Conservation (phyloP, 2,113 vertebrate genomes). For the Stegastes partitus region DNA sequence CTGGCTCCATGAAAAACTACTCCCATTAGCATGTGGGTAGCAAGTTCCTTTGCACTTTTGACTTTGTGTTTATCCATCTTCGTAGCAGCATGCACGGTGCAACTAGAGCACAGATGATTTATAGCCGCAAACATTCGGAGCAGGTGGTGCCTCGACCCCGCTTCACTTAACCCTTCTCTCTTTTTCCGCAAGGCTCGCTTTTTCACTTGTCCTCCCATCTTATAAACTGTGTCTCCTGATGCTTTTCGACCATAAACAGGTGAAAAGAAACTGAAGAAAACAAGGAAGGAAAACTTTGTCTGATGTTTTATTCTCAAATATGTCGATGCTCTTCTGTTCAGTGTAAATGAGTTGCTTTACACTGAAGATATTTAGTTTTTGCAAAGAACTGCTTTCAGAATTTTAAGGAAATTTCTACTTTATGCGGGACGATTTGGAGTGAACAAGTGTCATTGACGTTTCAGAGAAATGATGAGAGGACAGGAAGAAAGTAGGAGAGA, state of each 20-base stretch:
- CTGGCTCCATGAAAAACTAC: background rate
- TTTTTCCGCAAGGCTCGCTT: slow-evolving; percentile 13
- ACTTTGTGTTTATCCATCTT: slow-evolving; percentile 46
- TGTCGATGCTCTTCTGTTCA: too few species aligned
- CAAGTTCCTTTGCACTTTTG: slow-evolving; percentile 41
- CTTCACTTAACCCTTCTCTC: slow-evolving; percentile 51
- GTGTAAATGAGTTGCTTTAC: too few species aligned
- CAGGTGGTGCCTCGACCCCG: slow-evolving; percentile 84
- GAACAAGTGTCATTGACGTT: background rate
- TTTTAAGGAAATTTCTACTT: too few species aligned
- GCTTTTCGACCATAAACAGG: background rate
- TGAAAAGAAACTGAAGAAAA: background rate
- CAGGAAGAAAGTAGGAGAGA: background rate
- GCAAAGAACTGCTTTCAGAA: too few species aligned
- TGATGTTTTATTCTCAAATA: too few species aligned
- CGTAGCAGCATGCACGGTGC: slow-evolving; percentile 37
- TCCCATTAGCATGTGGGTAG: background rate
- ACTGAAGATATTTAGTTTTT: background rate
- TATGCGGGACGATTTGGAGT: background rate
- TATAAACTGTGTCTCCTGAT: slow-evolving; percentile 14
- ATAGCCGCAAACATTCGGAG: slow-evolving; percentile 80
- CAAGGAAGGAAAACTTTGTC: background rate
- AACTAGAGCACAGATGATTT: slow-evolving; percentile 68
- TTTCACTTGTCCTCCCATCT: slow-evolving; percentile 37
- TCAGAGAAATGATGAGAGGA: background rate